Evolutionary conservation across 2,888 invertebrate genomes (phyloP).

Genomic region (Acronicta leporina): DNA sequence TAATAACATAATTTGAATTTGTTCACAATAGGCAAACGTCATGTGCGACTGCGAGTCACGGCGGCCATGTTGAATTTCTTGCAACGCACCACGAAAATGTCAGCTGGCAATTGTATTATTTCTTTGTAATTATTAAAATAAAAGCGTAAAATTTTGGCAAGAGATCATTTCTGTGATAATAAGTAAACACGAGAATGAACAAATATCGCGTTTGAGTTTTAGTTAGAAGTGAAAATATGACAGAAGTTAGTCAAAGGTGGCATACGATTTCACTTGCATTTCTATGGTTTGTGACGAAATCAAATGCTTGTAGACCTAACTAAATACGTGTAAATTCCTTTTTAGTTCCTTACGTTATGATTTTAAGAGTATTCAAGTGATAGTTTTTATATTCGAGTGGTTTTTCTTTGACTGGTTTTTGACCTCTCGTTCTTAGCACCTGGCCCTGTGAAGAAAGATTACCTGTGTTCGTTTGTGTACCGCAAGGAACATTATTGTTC

Average conservation of each 20-base stretch:
- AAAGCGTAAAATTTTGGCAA: conserved; percentile 63
- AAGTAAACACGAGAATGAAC: conserved; percentile 60
- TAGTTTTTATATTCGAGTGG: conserved; percentile 70
- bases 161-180: conserved; percentile 68
- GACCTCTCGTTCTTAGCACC: conserved; percentile 69
- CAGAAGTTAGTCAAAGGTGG: conserved; percentile 82
- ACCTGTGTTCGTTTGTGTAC: conserved; percentile 68
- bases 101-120: conserved; percentile 87
- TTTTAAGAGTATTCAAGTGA: conserved; percentile 78
- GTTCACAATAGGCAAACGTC: conserved; percentile 74
- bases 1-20: conserved; percentile 52
- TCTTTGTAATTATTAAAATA: conserved; percentile 79
- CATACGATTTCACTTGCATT: conserved; percentile 87
- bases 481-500: conserved; percentile 63
- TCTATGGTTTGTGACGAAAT: conserved; percentile 86
- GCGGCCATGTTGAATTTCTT: conserved; percentile 89
- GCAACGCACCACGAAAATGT: conserved; percentile 88
- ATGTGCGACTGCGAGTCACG: conserved; percentile 81
- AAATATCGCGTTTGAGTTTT: conserved; percentile 63
- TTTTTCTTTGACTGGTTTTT: conserved; percentile 66
- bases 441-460: conserved; percentile 68
- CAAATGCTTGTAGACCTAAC: conserved; percentile 77
- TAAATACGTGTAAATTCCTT: conserved; percentile 74
- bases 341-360: conserved; percentile 76
- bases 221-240: conserved; percentile 80